Base-by-base conservation (phyloP, 2,888 invertebrate genomes). In the Oscheius myriophilus region DNA sequence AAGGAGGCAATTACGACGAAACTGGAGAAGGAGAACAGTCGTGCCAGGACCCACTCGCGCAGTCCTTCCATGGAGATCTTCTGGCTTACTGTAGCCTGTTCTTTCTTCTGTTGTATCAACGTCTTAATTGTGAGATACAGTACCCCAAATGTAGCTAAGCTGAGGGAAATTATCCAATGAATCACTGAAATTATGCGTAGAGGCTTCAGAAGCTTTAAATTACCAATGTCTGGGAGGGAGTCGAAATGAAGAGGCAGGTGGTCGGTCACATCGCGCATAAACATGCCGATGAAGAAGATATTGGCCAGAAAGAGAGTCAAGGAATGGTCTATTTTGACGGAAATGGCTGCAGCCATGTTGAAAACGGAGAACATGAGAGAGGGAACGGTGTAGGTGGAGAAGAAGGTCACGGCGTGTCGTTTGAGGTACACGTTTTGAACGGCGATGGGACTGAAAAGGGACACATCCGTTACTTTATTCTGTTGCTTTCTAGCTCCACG, bases 221-320 rank as follows among this genome's bases (percentile, higher is more conserved):
- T 41, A 63, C 66, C 51, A 11, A 51, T 39, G 21, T 66, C 23
- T 16, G 66, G 66, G 9, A 45, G 16, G 1, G 45, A 46, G 4
- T 26, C n/a, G 33, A 42, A 66, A 41, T 66, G 51, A 18, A 46
- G 49, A 2, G 66, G 66, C 45, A 66, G 25, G 18, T 51, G 46
- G n/a, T 45, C 46, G 16, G 23, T 45, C 6, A 46, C 53, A 57
- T 66, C 57, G 9, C 53, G 46, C 25, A 66, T 18, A 39, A 66
- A 66, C 0, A 49, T 7, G 6, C 55, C 66, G 41, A 66, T 66
- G 16, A 45, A 6, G 11, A 55, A 18, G 18, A 66, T 66, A 33
- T 66, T 66, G 26, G 57, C 21, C 9, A 66, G 21, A 18, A 43
- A 66, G 14, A 66, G 16, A 23, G n/a, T 21, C 7, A 58, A 4